Evolutionary conservation across 2,888 invertebrate genomes (phyloP), one percentile per base, ranked within the genome.

Genomic region (Hirudinaria manillensis): DNA sequence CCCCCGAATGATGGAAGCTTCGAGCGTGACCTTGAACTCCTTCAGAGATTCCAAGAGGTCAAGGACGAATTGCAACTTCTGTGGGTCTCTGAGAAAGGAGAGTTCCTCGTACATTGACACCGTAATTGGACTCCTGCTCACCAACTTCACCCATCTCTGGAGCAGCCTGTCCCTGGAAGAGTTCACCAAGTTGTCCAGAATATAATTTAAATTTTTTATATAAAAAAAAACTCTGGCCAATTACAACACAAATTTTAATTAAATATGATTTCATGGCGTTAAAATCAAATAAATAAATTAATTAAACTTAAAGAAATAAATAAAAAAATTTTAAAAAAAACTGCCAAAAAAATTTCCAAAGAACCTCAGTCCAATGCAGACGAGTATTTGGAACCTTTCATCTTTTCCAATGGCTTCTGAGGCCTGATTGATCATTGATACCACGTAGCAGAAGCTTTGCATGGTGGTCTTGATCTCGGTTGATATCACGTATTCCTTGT

Each of bases 311-410:
- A n/a, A n/a, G n/a, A n/a, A n/a, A n/a, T n/a, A n/a, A n/a, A 32
- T 34, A 68, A 32, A 1, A 68, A 68, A n/a, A 19, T 13, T 19
- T 68, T 4, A 24, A 67, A 29, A 4, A 68, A 29, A 72, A 53
- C 24, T 3, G 53, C 32, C 55, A 72, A 53, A 55, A 24, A 75
- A 72, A 6, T 29, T 24, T 24, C 68, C 27, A 32, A 34, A 24
- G 4, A 86, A 95, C 95, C 95, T 91, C 80, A 93, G 89, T 82
- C 94, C 92, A 51, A 98, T 89, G 84, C 97, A 96, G 80, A 97
- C 91, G 83, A 98, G 95, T 56, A 97, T 89, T 86, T 98, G 97
- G 85, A 99, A 97, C 86, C 96, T 95, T 72, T 96, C 97, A 87
- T 99, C 98, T 85, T 98, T 98, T 74, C 98, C 99, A 32, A 94